phyloP scores from a whole-genome alignment of 2,888 invertebrate genomes.

The Euclidia mi region DNA sequence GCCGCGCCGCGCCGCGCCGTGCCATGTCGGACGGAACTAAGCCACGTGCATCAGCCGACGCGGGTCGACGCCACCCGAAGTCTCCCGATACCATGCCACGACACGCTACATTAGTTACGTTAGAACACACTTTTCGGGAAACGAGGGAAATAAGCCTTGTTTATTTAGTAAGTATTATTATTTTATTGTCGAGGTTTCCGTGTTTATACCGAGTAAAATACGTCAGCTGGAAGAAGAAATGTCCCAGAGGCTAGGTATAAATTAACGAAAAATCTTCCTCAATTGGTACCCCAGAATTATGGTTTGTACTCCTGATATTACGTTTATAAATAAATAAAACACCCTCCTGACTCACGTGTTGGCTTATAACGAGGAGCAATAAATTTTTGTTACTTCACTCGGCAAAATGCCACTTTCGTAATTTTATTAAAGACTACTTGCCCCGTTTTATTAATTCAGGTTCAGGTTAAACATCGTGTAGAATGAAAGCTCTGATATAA shows the following conservation, averaged over 20 bases:
- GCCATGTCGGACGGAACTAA: constrained; percentile 38
- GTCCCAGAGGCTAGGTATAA: constrained; percentile 37
- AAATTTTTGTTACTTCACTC: not conserved
- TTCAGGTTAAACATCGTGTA: not conserved
- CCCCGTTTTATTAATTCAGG: not conserved
- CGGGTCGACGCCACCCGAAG: constrained; percentile 20
- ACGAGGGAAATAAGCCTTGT: constrained; percentile 55
- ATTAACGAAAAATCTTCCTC: constrained; percentile 40
- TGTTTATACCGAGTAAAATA: constrained; percentile 44
- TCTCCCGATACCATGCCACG: constrained; percentile 29
- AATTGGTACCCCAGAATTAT: constrained; percentile 34
- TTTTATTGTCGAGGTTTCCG: constrained; percentile 43
- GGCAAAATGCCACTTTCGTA: not conserved
- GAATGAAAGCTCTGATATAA: too few relatives aligned
- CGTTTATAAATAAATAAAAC: constrained; percentile 18
- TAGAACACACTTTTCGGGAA: constrained; percentile 53
- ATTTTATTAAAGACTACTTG: not conserved
- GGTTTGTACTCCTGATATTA: constrained; percentile 11
- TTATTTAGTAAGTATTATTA: constrained; percentile 55
- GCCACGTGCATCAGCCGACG: constrained; percentile 49
- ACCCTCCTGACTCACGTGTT: constrained; percentile 1
- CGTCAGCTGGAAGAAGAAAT: constrained; percentile 46
- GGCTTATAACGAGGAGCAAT: not conserved
- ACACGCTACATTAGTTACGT: constrained; percentile 62
- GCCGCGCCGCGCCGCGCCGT: constrained; percentile 28